Evolutionary conservation across 2,797 vertebrate species (phyloP).

Genomic region (Ctenopoma multispine): DNA sequence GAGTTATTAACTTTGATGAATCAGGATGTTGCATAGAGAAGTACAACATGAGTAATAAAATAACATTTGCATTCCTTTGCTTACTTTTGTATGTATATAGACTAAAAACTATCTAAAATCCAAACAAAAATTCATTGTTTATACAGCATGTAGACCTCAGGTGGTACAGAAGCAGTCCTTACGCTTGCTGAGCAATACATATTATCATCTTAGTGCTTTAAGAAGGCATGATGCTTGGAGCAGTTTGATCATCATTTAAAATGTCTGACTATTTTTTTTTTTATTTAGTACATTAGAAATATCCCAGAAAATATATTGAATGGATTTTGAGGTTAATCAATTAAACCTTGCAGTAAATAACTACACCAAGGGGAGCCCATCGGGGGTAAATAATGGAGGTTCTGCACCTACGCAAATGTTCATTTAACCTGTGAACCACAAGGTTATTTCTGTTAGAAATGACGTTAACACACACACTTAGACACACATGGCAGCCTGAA

Average conservation of each 20-base stretch:
- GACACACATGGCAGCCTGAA: constrained; percentile 70
- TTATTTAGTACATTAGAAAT: constrained; percentile 66
- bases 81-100: background rate
- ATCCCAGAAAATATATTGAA: constrained; percentile 65
- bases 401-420: constrained; percentile 77
- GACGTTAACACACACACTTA: constrained; percentile 68
- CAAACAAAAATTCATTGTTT: constrained; percentile 29
- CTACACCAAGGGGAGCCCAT: constrained; percentile 68
- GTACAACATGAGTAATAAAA: too few species aligned
- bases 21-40: too few species aligned
- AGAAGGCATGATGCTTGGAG: constrained; percentile 36
- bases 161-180: constrained; percentile 25
- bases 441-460: constrained; percentile 93
- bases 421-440: constrained; percentile 92
- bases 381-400: constrained; percentile 83
- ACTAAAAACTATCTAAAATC: constrained; percentile 33
- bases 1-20: background rate
- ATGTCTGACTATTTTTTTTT: constrained; percentile 31
- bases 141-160: constrained; percentile 25
- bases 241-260: constrained; percentile 65
- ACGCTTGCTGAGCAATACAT: constrained; percentile 37
- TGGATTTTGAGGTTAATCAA: constrained; percentile 73
- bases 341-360: constrained; percentile 71
- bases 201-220: constrained; percentile 45
- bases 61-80: background rate